Base-by-base conservation (phyloP, 2,888 invertebrate genomes). In the Parelbella ahira region DNA sequence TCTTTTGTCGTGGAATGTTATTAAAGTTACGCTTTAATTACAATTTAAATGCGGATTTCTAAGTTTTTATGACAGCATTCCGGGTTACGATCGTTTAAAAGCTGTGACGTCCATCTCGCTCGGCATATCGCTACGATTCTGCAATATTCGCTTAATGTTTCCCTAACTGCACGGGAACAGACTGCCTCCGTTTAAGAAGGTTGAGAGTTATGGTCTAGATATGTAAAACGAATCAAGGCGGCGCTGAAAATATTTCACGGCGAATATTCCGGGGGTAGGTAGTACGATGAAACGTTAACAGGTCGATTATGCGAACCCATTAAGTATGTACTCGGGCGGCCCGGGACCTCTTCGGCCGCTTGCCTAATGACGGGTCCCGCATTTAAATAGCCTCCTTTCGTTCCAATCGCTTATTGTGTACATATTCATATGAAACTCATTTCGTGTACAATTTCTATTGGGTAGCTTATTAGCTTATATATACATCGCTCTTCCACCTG, bases 331-430 rank as follows among this genome's bases (percentile, higher is more conserved):
- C 64, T 69, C 61, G 55, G 63, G 61, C 59, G 68, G 60, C 60
- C 60, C 63, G 64, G 64, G 62, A 58, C 59, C 61, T 63, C 60
- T 62, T 55, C 54, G 58, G 50, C 62, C 58, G 63, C 67, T 63
- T 60, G 60, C 71, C 75, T 83, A 81, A 84, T 86, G 81, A 81
- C 73, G 78, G 78, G 75, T 71, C 74, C 70, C 82, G 80, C 77
- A 86, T 84, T 84, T 78, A 83, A 82, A 86, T 81, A 71, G 72
- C 74, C 74, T 72, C 64, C 63, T 77, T 75, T 64, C 63, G 58
- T 56, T 66, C 62, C 68, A 63, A 77, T 74, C 71, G 67, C 54
- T 58, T 71, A 68, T 70, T 60, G 58, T 60, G 63, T 65, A 70
- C 63, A 63, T 64, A 68, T 67, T 63, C 66, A 63, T 61, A 65